Evolutionary conservation across 2,888 invertebrate species (phyloP), one percentile per base, ranked within the genome.

Genomic region (Eupithecia subumbrata): DNA sequence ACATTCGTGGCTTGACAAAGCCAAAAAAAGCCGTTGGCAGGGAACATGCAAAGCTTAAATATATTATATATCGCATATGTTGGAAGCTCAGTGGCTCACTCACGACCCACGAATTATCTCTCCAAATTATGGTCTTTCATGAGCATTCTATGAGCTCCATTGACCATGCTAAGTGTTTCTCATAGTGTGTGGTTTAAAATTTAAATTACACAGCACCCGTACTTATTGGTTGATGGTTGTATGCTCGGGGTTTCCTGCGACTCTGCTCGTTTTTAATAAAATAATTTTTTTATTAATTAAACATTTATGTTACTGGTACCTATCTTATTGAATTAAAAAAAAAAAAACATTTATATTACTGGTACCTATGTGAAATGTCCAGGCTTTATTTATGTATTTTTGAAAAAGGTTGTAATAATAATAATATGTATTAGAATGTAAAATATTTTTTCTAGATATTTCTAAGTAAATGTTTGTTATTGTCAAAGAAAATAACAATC

Each of bases 61-160:
- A 40, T 45, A 37, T 34, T n/a, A 76, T 66, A 40, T 45, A 37
- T 34, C 25, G 52, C 74, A 74, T 73, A 76, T 74, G 70, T 25
- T 68, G 22, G 68, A 74, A 76, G 76, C 72, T 69, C 71, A 69
- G 52, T 64, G 70, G 43, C 60, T 60, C 71, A 71, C 60, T 60
- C 73, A 71, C 73, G 73, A 76, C n/a, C 68, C 30, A n/a, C 11
- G 43, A 69, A 76, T 76, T 74, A 74, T 69, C 34, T 60, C 63
- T 7, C 18, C 52, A 66, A 76, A 76, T 69, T 76, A 71, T 71
- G 66, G 68, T 60, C 25, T 63, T 70, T 73, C 56, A 68, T 73
- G 45, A 37, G 37, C 22, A 16, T 72, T 68, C 37, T 40, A 67
- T 71, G 30, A 71, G 30, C 67, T 56, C 56, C 60, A 60, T 56